Conservation (phyloP, 2,888 invertebrate genomes). For the Nycteola revayana region DNA sequence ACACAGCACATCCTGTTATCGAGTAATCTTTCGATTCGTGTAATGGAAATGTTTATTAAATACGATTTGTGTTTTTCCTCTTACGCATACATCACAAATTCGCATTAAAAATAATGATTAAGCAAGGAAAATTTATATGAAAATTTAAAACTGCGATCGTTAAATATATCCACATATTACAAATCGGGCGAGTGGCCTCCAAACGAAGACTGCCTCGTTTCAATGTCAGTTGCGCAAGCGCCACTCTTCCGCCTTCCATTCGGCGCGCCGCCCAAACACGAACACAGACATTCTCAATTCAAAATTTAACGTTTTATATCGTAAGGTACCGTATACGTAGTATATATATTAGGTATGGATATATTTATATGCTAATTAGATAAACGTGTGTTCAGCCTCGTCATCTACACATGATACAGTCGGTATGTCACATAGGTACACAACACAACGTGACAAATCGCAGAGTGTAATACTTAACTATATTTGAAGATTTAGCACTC, state of each 20-base stretch:
- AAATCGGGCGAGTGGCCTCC: constrained; percentile 72
- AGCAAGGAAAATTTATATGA: constrained; percentile 38
- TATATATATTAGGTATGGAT: constrained; percentile 3
- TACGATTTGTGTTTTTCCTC: constrained; percentile 48
- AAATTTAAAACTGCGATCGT: constrained; percentile 42
- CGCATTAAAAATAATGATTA: constrained; percentile 17
- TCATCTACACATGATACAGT: constrained; percentile 8
- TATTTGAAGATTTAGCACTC: constrained; percentile 18
- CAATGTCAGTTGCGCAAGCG: constrained; percentile 81
- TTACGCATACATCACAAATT: constrained; percentile 30
- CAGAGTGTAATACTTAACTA: constrained; percentile 8
- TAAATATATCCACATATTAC: constrained; percentile 44
- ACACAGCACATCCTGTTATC: constrained; percentile 51
- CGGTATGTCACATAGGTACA: constrained; percentile 3
- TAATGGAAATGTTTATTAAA: constrained; percentile 39
- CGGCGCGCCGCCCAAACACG: constrained; percentile 58
- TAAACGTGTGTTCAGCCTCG: constrained; percentile 11
- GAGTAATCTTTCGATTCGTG: constrained; percentile 45
- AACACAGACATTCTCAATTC: constrained; percentile 53
- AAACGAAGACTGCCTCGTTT: constrained; percentile 62
- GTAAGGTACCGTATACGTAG: not conserved
- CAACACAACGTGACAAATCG: constrained; percentile 16
- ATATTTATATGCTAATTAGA: constrained; percentile 13
- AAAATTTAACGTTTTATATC: constrained; percentile 44
- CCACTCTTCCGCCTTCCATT: constrained; percentile 70